Evolutionary conservation across 2,888 invertebrate genomes (phyloP), one percentile per base, ranked within the genome.

Genomic region (Eupithecia vulgata): DNA sequence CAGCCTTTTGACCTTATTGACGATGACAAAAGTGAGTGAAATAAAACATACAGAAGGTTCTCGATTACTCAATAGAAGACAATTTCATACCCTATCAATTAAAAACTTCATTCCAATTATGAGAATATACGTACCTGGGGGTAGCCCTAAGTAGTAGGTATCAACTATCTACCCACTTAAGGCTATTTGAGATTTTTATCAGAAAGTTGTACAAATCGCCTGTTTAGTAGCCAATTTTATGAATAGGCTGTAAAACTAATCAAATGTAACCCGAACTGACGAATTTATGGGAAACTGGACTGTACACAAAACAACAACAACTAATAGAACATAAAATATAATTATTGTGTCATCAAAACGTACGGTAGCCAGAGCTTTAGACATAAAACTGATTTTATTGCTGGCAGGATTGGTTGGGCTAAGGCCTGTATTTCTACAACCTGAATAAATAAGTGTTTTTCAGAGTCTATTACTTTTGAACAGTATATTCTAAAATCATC

Each of bases 251-350:
- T 83, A 81, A 81, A 82, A 81, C 81, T 81, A 82, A 83, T 83
- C 82, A 83, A 83, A 82, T 77, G 80, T 79, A 73, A 82, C 78
- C 78, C 81, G 79, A 79, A 82, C 76, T 81, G 81, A 82, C 79
- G 80, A 80, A 81, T 81, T 81, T 83, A 81, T 81, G 77, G 78
- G 78, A 81, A 81, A 76, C 71, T 76, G 71, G 72, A 79, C 74
- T 73, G 74, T 76, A 81, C 73, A 79, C 78, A 79, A 79, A 80
- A 81, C 79, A 80, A 79, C 78, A 71, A 70, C 57, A 21, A 76
- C 78, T 81, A 81, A 82, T 81, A 80, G 79, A 81, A 76, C 77
- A 80, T 81, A 76, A 81, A 82, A 73, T 80, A 79, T 80, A 82
- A 83, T 84, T 84, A 84, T 84, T 84, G 79, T 81, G 81, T 73